Evolutionary conservation across 2,888 invertebrate species (phyloP), one percentile per base, ranked within the genome.

Genomic region (Drosophila koepferae): DNA sequence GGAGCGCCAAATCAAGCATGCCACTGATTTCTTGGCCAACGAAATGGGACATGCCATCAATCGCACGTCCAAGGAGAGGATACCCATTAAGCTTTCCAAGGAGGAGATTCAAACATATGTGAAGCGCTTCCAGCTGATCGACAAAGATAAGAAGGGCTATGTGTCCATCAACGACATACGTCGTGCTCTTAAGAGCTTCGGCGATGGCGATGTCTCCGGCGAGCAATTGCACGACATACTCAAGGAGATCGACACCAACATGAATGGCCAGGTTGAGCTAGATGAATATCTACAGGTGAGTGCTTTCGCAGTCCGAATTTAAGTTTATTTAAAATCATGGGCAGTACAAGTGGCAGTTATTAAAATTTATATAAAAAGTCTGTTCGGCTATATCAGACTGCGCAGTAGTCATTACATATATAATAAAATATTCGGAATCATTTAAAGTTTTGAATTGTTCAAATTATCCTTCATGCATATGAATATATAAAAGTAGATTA

Each of bases 241-340:
- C 89, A 96, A 95, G 93, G 99, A 99, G 95, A 99, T 99, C 93
- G 99, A 99, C 95, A 97, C 99, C 91, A 99, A 99, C 94, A 98
- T 99, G 96, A 99, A 99, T 94, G 99, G 99, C 91, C 99, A 99
- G 95, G 98, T 99, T 92, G 99, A 99, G 94, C 95, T 99, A 93
- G 99, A 99, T 93, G 99, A 99, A 94, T 99, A 99, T 94, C 95
- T 99, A 92, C 99, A 99, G 98, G 99, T 99, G 51, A 41, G 28
- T 34, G n/a, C 41, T 10, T 5, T 16, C 12, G 31, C 28, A 16
- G 6, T 16, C 1, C 8, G 6, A 46, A 23, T 23, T 10, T 6
- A 28, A 2, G 7, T 40, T 55, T 40, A 40, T 40, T 40, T n/a
- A 10, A n/a, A 12, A 18, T 40, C 40, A 28, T 49, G 31, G 10